Percentiles rank a stretch among this genome's conserved stretches.
Conservation (phyloP, 2,797 vertebrate species). For the Helarctos malayanus region DNA sequence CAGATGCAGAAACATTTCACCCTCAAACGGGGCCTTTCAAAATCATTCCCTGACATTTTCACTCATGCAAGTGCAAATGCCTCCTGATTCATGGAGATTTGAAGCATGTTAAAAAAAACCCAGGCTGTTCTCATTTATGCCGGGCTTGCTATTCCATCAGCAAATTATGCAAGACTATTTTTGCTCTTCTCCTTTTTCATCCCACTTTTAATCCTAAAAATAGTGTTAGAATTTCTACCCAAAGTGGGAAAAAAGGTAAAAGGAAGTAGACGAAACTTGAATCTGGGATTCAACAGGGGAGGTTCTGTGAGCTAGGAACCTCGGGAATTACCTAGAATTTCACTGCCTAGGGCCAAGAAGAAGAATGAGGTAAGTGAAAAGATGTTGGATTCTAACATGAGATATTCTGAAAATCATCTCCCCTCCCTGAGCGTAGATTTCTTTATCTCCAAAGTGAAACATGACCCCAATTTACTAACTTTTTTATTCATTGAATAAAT, state of each 20-base stretch:
- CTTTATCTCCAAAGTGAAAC: slow-evolving; percentile 16
- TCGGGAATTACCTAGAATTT: background rate
- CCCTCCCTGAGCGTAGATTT: background rate
- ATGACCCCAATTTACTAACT: background rate
- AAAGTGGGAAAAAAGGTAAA: slow-evolving; percentile 59
- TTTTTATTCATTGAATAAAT: background rate
- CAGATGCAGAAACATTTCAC: slow-evolving; percentile 77
- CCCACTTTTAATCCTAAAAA: slow-evolving; percentile 64
- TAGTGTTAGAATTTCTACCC: slow-evolving; percentile 69
- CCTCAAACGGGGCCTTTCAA: slow-evolving; percentile 74
- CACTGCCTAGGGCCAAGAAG: background rate
- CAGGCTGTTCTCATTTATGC: slow-evolving; percentile 78
- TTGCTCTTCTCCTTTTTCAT: slow-evolving; percentile 60
- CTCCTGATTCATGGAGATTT: slow-evolving; percentile 76
- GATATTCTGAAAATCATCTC: background rate
- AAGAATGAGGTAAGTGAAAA: background rate
- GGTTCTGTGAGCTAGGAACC: background rate
- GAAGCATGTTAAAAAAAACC: slow-evolving; percentile 75
- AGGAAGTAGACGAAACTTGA: slow-evolving; percentile 49
- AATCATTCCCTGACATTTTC: slow-evolving; percentile 82
- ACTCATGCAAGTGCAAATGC: slow-evolving; percentile 78
- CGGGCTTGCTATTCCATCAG: slow-evolving; percentile 55
- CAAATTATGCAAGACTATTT: slow-evolving; percentile 74
- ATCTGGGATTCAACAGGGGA: background rate
- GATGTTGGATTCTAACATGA: background rate